phyloP scores from a whole-genome alignment of 2,888 invertebrate species.

The Fabriciana adippe region DNA sequence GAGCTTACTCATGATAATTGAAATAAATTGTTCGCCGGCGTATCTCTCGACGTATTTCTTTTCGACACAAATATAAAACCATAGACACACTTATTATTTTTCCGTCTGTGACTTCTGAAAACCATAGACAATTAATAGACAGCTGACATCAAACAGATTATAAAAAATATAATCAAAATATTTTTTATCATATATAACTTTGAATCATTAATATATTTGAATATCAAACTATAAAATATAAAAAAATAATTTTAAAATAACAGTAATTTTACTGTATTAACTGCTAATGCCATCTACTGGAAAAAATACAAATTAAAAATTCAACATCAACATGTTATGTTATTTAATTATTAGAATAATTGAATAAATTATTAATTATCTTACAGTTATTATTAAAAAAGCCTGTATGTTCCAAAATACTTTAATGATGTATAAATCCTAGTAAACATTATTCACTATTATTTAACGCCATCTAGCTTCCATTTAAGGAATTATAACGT shows the following conservation, averaged over 20 bases:
- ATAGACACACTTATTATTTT: conserved; percentile 44
- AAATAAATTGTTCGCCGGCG: conserved; percentile 78
- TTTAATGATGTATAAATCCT: no score
- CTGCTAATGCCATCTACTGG: neutral
- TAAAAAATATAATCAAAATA: neutral
- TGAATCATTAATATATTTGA: neutral
- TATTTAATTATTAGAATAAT: no score
- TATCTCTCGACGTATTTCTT: conserved; percentile 70
- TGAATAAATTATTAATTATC: no score
- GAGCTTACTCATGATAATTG: conserved; percentile 74
- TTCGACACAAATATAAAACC: conserved; percentile 77
- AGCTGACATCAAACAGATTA: conserved; percentile 3
- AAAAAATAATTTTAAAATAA: neutral
- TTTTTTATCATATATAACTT: neutral
- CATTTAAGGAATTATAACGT: neutral
- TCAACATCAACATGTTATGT: no score
- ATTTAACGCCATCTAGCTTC: neutral
- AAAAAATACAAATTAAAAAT: no score
- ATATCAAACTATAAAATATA: neutral
- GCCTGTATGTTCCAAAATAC: no score
- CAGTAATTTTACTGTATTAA: neutral
- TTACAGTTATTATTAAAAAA: no score
- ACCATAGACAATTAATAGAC: conserved; percentile 31
- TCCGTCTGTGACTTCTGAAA: conserved; percentile 18
- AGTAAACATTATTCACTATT: no score